Percentiles rank a stretch among this genome's conserved stretches.
These are phyloP conservation scores for Rissa tridactyla DNA, from an alignment of 2,113 vertebrate species.

Conservation along the genomic window DNA sequence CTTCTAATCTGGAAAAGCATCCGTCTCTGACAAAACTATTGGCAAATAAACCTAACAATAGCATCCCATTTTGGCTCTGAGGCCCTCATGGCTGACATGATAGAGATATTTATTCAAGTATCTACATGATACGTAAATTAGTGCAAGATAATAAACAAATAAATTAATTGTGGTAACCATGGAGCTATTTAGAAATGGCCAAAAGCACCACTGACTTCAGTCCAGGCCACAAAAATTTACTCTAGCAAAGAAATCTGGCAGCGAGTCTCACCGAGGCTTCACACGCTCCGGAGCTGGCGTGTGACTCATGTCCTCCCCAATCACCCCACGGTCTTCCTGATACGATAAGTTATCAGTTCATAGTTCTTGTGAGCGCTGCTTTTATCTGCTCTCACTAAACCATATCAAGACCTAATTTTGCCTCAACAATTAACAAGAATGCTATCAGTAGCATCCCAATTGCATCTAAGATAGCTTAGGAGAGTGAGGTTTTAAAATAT, in stretches of 20 bases:
- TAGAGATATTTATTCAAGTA: background rate
- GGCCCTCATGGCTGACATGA: background rate
- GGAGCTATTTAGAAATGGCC: conserved; percentile 7
- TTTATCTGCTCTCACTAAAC: conserved; percentile 12
- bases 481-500: background rate
- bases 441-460: background rate
- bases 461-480: background rate
- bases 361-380: background rate
- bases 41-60: background rate
- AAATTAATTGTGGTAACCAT: background rate
- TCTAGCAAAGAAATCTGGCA: background rate
- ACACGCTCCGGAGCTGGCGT: accelerated
- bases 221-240: conserved; percentile 28
- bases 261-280: background rate
- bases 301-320: background rate
- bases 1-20: conserved; percentile 24
- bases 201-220: conserved; percentile 39
- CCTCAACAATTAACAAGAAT: conserved; percentile 42
- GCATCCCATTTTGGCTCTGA: background rate
- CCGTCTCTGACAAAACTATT: background rate
- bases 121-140: background rate
- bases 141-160: background rate
- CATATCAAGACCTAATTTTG: conserved; percentile 27
- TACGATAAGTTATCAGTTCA: background rate
- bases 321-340: background rate